Evolutionary conservation across 2,797 vertebrate genomes (phyloP), one percentile per base, ranked within the genome.

Genomic region (Phrynocephalus forsythii): DNA sequence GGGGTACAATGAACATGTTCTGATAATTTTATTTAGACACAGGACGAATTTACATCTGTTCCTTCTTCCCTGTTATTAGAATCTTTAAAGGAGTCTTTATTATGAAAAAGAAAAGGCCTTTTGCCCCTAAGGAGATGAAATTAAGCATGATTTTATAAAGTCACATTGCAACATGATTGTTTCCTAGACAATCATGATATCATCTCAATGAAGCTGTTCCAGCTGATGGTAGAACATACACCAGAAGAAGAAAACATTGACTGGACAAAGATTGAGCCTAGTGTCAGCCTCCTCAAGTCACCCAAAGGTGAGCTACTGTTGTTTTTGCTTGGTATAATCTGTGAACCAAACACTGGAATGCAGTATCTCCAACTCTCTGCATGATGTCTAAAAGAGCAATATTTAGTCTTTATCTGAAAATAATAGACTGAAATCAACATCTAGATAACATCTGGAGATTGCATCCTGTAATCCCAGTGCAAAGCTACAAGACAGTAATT

Each of bases 141-240:
- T 71, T 90, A 2, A 48, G 28, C 0, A 83, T 81, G 73, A 6
- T 20, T 73, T 85, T 84, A 88, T 38, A 89, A 6, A 1, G 16
- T 1, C 0, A n/a, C 56, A 87, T 56, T 30, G 1, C 76, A 68
- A 38, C 38, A 30, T 71, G 85, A 33, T 1, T 56, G 66, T 68
- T 93, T 93, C 50, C 26, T 94, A 99, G 99, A 99, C 94, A 99
- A 99, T 95, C 99, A 99, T 0, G 99, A 99, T 94, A 98, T 99
- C 89, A 98, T 99, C 95, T 99, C 98, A 0, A 98, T 99, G 98
- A 99, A 99, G 97, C 96, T 99, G 38, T 99, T 99, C 96, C 98
- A 99, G 96, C 97, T 99, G 92, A 98, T 98, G 98, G 98, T 99
- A 26, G 98, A 99, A 79, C 99, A 99, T 93, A 97, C 98, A 0